Evolutionary conservation across 2,113 vertebrate species (phyloP).

Genomic region (Datnioides undecimradiatus): DNA sequence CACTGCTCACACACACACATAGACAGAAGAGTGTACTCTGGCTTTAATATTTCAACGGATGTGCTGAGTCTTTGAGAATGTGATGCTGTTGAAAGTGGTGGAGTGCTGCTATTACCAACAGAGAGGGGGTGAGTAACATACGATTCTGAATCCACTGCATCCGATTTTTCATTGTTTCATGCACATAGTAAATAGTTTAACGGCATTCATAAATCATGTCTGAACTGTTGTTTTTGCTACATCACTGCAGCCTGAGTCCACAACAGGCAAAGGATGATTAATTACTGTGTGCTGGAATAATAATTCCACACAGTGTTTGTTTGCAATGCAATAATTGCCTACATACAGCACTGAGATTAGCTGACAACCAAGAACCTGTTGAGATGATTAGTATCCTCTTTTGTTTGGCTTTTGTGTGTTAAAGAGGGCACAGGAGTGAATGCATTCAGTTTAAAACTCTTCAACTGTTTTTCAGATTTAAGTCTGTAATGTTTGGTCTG

Average conservation of each 20-base stretch:
- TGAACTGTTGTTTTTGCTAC: conserved; percentile 3
- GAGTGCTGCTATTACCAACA: conserved; percentile 43
- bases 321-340: conserved; percentile 67
- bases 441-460: conserved; percentile 9
- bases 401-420: conserved; percentile 33
- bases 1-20: conserved; percentile 4
- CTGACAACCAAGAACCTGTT: conserved; percentile 59
- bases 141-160: conserved; percentile 21
- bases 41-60: conserved; percentile 49
- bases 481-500: not conserved
- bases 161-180: conserved; percentile 20
- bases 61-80: conserved; percentile 33
- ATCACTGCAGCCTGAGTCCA: conserved; percentile 26
- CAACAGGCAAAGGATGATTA: conserved; percentile 58
- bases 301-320: conserved; percentile 65
- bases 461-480: not conserved
- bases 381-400: conserved; percentile 53
- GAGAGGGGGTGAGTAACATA: conserved; percentile 6
- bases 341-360: conserved; percentile 54
- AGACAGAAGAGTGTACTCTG: conserved; percentile 24
- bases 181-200: conserved; percentile 11
- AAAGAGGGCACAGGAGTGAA: not conserved
- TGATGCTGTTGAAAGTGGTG: conserved; percentile 38
- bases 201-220: conserved; percentile 21
- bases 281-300: conserved; percentile 52